Evolutionary conservation across 2,797 vertebrate genomes (phyloP), one percentile per base, ranked within the genome.

Genomic region (Tinamus major): DNA sequence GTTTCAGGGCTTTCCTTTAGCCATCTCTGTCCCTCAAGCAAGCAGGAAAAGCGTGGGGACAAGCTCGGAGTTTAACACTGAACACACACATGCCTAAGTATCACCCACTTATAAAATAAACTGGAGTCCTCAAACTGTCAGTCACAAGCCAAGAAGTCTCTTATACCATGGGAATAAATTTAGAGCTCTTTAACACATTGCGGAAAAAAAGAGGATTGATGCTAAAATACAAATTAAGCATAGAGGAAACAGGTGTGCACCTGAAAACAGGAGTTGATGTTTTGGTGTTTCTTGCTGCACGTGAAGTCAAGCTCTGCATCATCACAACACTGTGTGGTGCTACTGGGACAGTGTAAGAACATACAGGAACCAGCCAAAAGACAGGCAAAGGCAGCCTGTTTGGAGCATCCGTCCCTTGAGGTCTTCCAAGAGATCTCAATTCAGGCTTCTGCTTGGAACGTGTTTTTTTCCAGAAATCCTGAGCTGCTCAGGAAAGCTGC

Each of bases 291-390:
- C 27, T 39, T 9, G 35, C 37, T 4, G 8, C 53, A 31, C 16
- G 29, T 2, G 6, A 14, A 39, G 8, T 9, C 17, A 2, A 7
- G n/a, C 29, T 58, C 14, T 13, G 18, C 14, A 1, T 9, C 41
- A 2, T 1, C 35, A 27, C 35, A 5, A 11, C 3, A 3, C 9
- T 5, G 33, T 20, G 4, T 1, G 51, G 12, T 2, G 39, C 70
- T 19, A 12, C 4, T 16, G 5, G 0, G 31, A 48, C 1, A 17
- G 26, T 1, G 21, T 6, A 17, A 29, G n/a, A 61, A 44, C 8
- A 0, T 4, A 33, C 14, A 24, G 21, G 20, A 37, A 51, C 31
- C 20, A 19, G 2, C 46, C 55, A 27, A 49, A 13, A 20, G 26
- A 3, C 11, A 16, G 29, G 10, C 5, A 13, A 59, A 55, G 35